Evolutionary conservation across 1,140 invertebrate species (phyloP).

Genomic region (Nomia melanderi): DNA sequence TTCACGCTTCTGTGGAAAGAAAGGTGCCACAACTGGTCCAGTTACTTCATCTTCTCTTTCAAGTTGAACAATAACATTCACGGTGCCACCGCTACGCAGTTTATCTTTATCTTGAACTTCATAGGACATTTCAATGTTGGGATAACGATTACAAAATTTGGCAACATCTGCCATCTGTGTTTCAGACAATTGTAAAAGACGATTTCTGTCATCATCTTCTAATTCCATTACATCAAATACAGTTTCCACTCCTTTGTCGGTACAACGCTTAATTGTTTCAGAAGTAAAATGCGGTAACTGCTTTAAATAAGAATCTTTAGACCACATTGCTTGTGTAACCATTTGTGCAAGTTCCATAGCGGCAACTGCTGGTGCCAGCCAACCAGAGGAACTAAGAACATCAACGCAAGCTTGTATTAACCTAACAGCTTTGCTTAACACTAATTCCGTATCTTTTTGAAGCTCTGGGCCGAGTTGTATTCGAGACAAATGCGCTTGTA

Average conservation of each 20-base stretch:
- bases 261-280: slow-evolving; percentile 95
- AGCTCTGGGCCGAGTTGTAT: slow-evolving; percentile 97
- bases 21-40: slow-evolving; percentile 97
- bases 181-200: slow-evolving; percentile 92
- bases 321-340: slow-evolving; percentile 99
- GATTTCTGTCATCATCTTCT: slow-evolving; percentile 95
- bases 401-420: slow-evolving; percentile 99
- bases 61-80: slow-evolving; percentile 94
- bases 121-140: slow-evolving; percentile 98
- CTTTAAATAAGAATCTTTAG: slow-evolving; percentile 98
- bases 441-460: slow-evolving; percentile 97
- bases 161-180: slow-evolving; percentile 98
- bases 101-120: slow-evolving; percentile 93
- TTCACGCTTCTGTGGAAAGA: slow-evolving; percentile 98
- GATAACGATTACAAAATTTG: slow-evolving; percentile 98
- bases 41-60: slow-evolving; percentile 98
- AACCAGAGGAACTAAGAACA: slow-evolving; percentile 98
- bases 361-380: slow-evolving; percentile 97
- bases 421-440: slow-evolving; percentile 92
- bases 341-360: slow-evolving; percentile 99
- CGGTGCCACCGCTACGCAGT: slow-evolving; percentile 89
- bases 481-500: slow-evolving; percentile 97
- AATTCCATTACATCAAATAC: slow-evolving; percentile 99
- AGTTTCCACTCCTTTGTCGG: slow-evolving; percentile 95
- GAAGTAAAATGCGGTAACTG: slow-evolving; percentile 97